These are phyloP conservation scores for Argyresthia goedartella DNA, from an alignment of 2,888 invertebrate species.

Conservation along the genomic window DNA sequence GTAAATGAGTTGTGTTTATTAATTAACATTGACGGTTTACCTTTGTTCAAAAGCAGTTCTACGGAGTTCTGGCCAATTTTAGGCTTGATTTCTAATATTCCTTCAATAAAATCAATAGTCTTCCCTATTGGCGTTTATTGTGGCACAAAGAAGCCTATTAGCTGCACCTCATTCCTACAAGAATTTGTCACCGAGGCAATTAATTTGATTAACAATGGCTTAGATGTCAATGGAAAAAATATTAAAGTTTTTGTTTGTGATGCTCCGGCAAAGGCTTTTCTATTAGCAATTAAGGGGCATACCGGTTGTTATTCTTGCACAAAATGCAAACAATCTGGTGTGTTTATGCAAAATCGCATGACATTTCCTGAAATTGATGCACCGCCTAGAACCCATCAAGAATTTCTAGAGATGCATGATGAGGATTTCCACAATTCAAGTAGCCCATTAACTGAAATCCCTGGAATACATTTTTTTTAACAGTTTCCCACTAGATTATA, in stretches of 20 bases:
- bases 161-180: slow-evolving; percentile 4
- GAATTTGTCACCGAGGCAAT: slow-evolving; percentile 4
- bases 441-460: slow-evolving; percentile 8
- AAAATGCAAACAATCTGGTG: slow-evolving; percentile 10
- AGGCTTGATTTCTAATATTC: slow-evolving; percentile 6
- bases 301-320: slow-evolving; percentile 11
- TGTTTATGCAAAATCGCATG: slow-evolving; percentile 2
- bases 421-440: slow-evolving; percentile 10
- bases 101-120: slow-evolving; percentile 7
- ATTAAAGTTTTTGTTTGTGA: slow-evolving; percentile 11
- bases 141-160: slow-evolving; percentile 7
- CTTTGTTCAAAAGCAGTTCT: slow-evolving; percentile 4
- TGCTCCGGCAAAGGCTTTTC: slow-evolving; percentile 12
- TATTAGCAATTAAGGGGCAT: slow-evolving; percentile 10
- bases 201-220: slow-evolving; percentile 4
- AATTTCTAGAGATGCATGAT: slow-evolving; percentile 9
- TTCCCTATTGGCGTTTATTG: slow-evolving; percentile 10
- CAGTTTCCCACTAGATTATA: slow-evolving; percentile 14
- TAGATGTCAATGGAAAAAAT: background rate
- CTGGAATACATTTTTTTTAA: slow-evolving; percentile 9
- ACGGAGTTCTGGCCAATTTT: slow-evolving; percentile 7
- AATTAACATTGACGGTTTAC: slow-evolving; percentile 4
- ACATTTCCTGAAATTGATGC: slow-evolving; percentile 10
- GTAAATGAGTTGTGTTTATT: background rate
- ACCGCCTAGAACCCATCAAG: slow-evolving; percentile 9